Evolutionary conservation across 2,888 invertebrate genomes (phyloP), one percentile per base, ranked within the genome.

Genomic region (Cataglyphis rosenhaueri): DNA sequence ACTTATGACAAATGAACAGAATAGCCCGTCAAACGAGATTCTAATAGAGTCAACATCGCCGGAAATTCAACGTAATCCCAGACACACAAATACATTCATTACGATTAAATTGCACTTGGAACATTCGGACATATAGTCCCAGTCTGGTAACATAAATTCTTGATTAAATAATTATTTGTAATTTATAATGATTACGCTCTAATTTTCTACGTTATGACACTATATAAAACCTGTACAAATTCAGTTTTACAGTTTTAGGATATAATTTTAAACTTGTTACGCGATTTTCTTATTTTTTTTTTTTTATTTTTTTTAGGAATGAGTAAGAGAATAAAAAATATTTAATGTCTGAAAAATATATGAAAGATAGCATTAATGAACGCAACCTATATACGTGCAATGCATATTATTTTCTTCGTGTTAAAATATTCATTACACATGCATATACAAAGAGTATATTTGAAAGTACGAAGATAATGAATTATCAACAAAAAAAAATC

Each of bases 11-110:
- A 65, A 21, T 52, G 52, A 55, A 70, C 21, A 70, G 29, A 68
- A 70, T n/a, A 76, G 68, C 38, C 15, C 29, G 71, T 70, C 71
- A 70, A 78, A 68, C 29, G 55, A 78, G 71, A 70, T 55, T 38
- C 55, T 41, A 78, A 70, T 78, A 8, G 32, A 75, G 35, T 35
- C 44, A 35, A 74, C 12, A 35, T 75, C 35, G 65, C 25, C 52
- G 66, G 75, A 75, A 75, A 38, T 35, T 75, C 12, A 21, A 65
- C 35, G 52, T 75, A 75, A 52, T 65, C 35, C 52, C 25, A 52
- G 25, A 65, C 48, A 65, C 65, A 65, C 52, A 65, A 52, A 75
- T 25, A 65, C 52, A 21, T 52, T 35, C 64, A 65, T 75, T 52
- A 52, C 12, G 8, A 35, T 8, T 52, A 41, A 75, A 75, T 65